Evolutionary conservation across 2,888 invertebrate genomes (phyloP).

Genomic region (Pristionchus japonicus): DNA sequence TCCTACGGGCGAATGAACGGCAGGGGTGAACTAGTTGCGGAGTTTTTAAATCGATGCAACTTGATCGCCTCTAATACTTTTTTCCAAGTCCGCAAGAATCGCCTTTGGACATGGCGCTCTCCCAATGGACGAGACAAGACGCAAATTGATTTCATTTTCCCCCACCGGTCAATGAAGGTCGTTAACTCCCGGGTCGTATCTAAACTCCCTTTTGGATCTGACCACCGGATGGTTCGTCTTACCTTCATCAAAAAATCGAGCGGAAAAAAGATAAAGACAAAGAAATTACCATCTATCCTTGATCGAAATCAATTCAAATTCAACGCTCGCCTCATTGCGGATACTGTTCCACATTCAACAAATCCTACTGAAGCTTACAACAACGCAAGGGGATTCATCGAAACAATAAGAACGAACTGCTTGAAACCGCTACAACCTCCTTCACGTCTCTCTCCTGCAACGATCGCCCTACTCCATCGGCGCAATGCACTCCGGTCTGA

Average conservation of each 20-base stretch:
- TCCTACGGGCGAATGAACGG: background rate
- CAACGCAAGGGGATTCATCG: background rate
- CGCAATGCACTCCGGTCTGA: background rate
- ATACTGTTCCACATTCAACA: background rate
- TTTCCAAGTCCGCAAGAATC: background rate
- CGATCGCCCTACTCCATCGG: background rate
- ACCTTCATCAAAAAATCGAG: background rate
- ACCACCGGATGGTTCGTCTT: background rate
- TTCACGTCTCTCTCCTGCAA: background rate
- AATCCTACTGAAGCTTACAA: background rate
- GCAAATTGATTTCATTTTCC: background rate
- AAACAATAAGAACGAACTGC: background rate
- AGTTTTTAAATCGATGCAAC: background rate
- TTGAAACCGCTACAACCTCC: background rate
- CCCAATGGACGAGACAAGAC: background rate
- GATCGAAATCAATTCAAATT: background rate
- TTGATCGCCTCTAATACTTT: background rate
- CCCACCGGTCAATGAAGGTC: background rate
- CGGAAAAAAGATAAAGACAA: background rate
- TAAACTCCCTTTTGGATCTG: background rate
- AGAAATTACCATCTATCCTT: background rate
- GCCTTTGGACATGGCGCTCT: background rate
- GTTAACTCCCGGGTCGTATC: background rate
- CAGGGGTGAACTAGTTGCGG: background rate
- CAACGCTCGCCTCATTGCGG: background rate